A percentile compares a stretch with the other conserved stretches of the same genome.
phyloP scores from a whole-genome alignment of 2,113 vertebrate species.

The Leucosticte australis region DNA sequence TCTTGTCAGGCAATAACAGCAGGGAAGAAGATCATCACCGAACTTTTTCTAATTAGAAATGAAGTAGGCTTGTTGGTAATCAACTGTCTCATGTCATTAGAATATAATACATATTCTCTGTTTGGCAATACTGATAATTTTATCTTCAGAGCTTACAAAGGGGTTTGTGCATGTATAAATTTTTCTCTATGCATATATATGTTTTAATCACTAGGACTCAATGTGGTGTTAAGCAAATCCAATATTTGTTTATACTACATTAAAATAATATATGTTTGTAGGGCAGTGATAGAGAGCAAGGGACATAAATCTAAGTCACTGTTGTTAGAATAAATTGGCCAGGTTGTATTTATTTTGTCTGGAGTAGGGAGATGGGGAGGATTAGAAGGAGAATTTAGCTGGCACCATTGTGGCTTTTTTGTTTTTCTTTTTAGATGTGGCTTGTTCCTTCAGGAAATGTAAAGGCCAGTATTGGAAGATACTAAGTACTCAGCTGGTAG shows the following conservation, averaged over 20 bases:
- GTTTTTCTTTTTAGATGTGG: background rate
- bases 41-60: constrained; percentile 55
- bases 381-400: background rate
- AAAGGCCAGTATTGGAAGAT: background rate
- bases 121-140: constrained; percentile 47
- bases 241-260: constrained; percentile 26
- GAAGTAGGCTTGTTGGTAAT: constrained; percentile 34
- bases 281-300: background rate
- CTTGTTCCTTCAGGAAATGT: background rate
- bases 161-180: background rate
- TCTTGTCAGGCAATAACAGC: constrained; percentile 36
- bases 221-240: constrained; percentile 23
- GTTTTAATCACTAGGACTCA: constrained; percentile 3
- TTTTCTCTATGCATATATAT: background rate
- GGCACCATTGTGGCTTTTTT: background rate
- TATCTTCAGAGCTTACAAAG: constrained; percentile 20
- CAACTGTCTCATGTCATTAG: constrained; percentile 27
- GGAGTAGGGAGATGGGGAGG: background rate
- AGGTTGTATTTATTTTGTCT: constrained; percentile 15
- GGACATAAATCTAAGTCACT: background rate
- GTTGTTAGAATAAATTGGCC: background rate
- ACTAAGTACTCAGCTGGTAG: fast-evolving
- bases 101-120: constrained; percentile 8
- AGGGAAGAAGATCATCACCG: background rate
- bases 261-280: constrained; percentile 47